phyloP scores from a whole-genome alignment of 2,113 vertebrate genomes.

The Pseudorasbora parva region DNA sequence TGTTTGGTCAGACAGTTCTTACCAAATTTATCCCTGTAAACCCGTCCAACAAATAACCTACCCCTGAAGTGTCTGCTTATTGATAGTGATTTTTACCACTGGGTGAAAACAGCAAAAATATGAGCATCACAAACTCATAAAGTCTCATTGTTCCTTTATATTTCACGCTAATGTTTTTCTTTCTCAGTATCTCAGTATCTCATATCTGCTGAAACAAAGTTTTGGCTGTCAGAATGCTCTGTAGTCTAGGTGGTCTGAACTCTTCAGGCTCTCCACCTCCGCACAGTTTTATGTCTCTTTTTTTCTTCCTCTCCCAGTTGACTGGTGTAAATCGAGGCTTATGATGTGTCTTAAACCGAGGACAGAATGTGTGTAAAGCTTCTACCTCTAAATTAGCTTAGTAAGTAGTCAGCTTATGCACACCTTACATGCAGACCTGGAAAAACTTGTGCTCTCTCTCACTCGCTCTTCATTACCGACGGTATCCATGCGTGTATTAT shows the following conservation, averaged over 20 bases:
- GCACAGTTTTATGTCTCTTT: conserved; percentile 38
- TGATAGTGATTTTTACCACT: not conserved
- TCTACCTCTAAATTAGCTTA: conserved; percentile 23
- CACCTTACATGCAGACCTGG: not conserved
- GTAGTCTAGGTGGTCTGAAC: not conserved
- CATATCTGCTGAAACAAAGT: not conserved
- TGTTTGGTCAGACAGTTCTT: not conserved
- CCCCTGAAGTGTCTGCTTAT: too few species aligned
- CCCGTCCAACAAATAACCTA: too few species aligned
- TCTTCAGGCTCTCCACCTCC: conserved; percentile 35
- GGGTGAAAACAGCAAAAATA: not conserved
- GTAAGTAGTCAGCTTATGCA: conserved; percentile 31
- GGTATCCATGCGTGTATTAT: not conserved
- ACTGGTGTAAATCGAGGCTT: not conserved
- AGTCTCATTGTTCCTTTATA: not conserved
- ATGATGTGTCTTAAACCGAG: not conserved
- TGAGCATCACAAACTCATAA: conserved; percentile 7
- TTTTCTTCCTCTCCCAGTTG: conserved; percentile 57
- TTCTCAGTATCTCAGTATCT: not conserved
- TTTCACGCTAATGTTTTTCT: not conserved
- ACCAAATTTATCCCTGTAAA: not conserved
- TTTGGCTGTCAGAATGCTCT: not conserved
- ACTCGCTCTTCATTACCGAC: not conserved
- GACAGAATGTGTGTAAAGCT: conserved; percentile 41
- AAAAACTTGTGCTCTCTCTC: conserved; percentile 34